Evolutionary conservation across 2,113 vertebrate species (phyloP).

Genomic region (Redunca redunca): DNA sequence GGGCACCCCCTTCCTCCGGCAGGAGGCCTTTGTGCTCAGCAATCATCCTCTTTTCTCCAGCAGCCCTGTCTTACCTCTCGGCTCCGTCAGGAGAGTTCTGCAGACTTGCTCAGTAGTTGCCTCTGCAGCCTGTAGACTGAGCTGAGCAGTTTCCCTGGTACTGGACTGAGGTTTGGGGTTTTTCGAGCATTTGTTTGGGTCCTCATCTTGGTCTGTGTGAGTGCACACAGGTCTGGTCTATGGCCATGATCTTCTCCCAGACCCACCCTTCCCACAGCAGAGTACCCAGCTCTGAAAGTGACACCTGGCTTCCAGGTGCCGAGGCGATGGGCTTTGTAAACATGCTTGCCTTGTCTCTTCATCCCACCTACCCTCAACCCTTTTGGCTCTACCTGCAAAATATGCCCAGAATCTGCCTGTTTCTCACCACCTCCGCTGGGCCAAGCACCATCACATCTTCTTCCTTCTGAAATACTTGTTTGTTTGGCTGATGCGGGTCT

Average conservation of each 20-base stretch:
- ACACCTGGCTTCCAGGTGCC: rapidly evolving
- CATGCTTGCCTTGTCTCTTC: neutral
- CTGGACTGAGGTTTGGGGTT: neutral
- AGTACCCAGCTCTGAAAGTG: no score
- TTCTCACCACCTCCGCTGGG: neutral
- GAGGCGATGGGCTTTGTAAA: neutral
- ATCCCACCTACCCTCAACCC: neutral
- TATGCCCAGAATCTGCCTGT: rapidly evolving
- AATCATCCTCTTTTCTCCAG: neutral
- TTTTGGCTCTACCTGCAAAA: neutral
- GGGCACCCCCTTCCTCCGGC: rapidly evolving
- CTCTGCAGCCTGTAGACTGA: neutral
- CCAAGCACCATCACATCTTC: neutral
- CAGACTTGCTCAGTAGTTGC: rapidly evolving
- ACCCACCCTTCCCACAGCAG: rapidly evolving
- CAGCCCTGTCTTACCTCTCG: rapidly evolving
- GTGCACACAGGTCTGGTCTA: neutral
- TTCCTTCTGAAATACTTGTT: neutral
- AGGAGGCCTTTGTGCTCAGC: neutral
- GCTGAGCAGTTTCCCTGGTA: neutral
- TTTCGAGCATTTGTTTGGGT: neutral
- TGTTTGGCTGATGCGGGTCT: neutral
- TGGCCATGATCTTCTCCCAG: rapidly evolving
- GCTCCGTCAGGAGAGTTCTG: neutral
- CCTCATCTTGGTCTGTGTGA: neutral